Percentiles rank a stretch among this genome's conserved stretches.
phyloP scores from a whole-genome alignment of 2,888 invertebrate genomes.

The Cloeon dipterum region DNA sequence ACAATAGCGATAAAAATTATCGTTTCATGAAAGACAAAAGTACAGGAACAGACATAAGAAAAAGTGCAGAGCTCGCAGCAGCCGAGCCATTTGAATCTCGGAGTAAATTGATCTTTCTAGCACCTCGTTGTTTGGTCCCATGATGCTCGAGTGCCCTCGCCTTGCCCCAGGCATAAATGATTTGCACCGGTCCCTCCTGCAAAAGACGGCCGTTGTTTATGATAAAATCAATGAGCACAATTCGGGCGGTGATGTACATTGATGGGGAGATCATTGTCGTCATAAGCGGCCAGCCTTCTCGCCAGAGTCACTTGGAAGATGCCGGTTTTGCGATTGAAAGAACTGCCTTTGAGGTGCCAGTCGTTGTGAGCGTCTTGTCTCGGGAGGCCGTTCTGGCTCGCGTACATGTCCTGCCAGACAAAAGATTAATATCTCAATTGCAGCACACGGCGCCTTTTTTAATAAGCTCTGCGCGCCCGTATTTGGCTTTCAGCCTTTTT shows the following conservation, averaged over 20 bases:
- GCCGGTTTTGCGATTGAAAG: not conserved
- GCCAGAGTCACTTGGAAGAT: not conserved
- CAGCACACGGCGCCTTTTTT: no score
- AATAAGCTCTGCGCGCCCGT: no score
- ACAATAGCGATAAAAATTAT: no score
- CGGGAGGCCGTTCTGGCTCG: not conserved
- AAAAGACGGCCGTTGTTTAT: not conserved
- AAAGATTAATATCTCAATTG: no score
- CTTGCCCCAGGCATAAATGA: not conserved
- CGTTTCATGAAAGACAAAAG: no score
- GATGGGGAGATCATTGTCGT: not conserved
- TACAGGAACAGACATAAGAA: no score
- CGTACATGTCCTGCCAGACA: conserved; percentile 1
- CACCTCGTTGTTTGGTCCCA: not conserved
- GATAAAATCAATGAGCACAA: not conserved
- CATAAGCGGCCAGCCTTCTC: not conserved
- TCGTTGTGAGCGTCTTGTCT: not conserved
- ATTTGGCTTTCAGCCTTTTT: no score
- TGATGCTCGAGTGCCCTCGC: not conserved
- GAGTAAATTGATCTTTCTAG: not conserved
- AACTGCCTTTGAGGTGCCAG: not conserved
- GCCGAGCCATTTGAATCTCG: no score
- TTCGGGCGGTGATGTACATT: not conserved
- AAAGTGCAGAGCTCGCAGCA: no score
- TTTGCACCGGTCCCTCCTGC: not conserved